Evolutionary conservation across 2,888 invertebrate species (phyloP), one percentile per base, ranked within the genome.

Genomic region (Ceramica pisi): DNA sequence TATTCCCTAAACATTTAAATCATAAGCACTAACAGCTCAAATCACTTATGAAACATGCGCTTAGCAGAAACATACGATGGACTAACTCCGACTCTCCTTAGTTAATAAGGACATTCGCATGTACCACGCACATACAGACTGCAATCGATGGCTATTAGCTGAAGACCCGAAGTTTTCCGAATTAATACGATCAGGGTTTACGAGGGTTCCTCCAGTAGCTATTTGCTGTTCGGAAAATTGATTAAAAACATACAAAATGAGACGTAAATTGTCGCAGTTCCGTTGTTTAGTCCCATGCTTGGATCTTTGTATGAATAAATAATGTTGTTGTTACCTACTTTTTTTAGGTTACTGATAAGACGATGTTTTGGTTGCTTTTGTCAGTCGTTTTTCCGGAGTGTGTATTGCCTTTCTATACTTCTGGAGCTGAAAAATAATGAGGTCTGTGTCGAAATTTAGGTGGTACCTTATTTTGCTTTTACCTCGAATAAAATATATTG

Each of bases 181-280:
- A 80, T 74, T 74, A 80, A 74, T 82, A 72, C 79, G 74, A 68
- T 68, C 74, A n/a, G 64, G 65, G 59, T 78, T 82, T 82, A 72
- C 65, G 80, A 82, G 65, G 67, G 62, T 66, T 35, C 35, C 61
- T 35, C 23, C 16, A 70, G 50, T 48, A 62, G 59, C 56, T 23
- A 71, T 50, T 63, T 65, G 21, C 56, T 63, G 38, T 56, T 71
- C 51, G 35, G 51, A 38, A 67, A 72, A 79, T 79, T 79, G 73
- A 82, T 79, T 79, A 72, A 64, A 79, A 82, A 82, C 67, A 67
- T 67, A 59, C 44, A 44, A 78, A 67, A 41, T 67, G 53, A 61
- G 63, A 78, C 63, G 66, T 78, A 53, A 82, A 78, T 57, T 67
- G 82, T 78, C 78, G 56, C 31, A 51, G 72, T 71, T 59, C 31